These are phyloP conservation scores for Centroberyx gerrardi DNA, from an alignment of 2,797 vertebrate species.

Conservation along the genomic window DNA sequence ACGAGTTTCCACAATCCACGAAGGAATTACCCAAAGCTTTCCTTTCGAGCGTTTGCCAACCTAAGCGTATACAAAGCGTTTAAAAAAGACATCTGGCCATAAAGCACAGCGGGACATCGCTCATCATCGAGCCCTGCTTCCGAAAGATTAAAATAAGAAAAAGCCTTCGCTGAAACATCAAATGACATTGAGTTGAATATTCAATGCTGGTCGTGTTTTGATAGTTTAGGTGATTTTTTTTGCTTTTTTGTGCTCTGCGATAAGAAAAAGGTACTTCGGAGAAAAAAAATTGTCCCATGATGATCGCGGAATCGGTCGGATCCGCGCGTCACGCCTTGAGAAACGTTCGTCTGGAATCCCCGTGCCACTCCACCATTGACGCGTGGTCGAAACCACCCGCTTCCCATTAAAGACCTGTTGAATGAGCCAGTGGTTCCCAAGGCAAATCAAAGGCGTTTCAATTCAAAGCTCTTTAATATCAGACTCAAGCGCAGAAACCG, in stretches of 20 bases:
- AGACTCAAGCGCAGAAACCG: slow-evolving; percentile 78
- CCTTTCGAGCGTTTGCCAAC: slow-evolving; percentile 81
- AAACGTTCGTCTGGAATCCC: slow-evolving; percentile 86
- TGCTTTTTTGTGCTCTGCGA: slow-evolving; percentile 85
- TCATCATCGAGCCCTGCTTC: slow-evolving; percentile 68
- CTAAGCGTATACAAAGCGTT: slow-evolving; percentile 81
- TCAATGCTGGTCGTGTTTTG: slow-evolving; percentile 82
- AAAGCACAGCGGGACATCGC: slow-evolving; percentile 73
- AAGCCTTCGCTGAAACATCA: slow-evolving; percentile 84
- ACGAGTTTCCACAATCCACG: slow-evolving; percentile 70
- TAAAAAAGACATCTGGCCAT: slow-evolving; percentile 83
- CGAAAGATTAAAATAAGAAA: slow-evolving; percentile 79
- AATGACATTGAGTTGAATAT: slow-evolving; percentile 82
- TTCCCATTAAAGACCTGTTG: slow-evolving; percentile 81
- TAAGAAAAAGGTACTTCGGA: slow-evolving; percentile 83
- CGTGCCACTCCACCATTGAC: slow-evolving; percentile 80
- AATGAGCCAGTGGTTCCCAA: slow-evolving; percentile 83
- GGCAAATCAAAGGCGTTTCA: slow-evolving; percentile 77
- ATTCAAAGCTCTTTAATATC: slow-evolving; percentile 75
- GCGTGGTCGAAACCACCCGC: slow-evolving; percentile 84
- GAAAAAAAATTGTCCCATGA: slow-evolving; percentile 83
- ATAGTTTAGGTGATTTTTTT: slow-evolving; percentile 73
- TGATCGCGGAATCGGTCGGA: slow-evolving; percentile 84
- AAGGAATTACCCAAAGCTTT: slow-evolving; percentile 80
- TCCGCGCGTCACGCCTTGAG: slow-evolving; percentile 87